Base-by-base conservation (phyloP, 2,113 vertebrate species). In the Furnarius figulus region DNA sequence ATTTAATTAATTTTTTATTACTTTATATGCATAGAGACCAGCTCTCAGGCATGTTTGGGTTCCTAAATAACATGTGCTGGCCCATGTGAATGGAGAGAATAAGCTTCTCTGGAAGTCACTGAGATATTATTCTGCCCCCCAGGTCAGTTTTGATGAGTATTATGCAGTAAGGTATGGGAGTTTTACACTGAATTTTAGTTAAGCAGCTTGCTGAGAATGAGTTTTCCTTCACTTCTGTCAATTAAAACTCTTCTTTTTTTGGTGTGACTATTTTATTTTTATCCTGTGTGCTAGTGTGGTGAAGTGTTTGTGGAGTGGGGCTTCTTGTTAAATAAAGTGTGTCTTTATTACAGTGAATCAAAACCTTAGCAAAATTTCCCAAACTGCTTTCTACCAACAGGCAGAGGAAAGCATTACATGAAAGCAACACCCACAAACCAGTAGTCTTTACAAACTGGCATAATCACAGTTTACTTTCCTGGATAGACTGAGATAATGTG, bases 371-470 rank as follows among this genome's bases (percentile, higher is more conserved):
- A 72, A 93, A 91, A 8, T 67, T 86, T 72, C 15, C 5, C 35
- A 81, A 25, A 50, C 31, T 19, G 9, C 16, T 71, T 89, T 81
- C 78, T 84, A 67, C n/a, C 20, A 53, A 49, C 37, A 83, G 4
- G 24, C 55, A 77, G 27, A 23, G 49, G 77, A 72, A 73, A 70
- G 37, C 4, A 6, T 40, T 81, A 30, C 27, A 19, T 62, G 87
- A 77, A 92, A 85, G 27, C 42, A 87, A 87, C 25, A 39, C 59
- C 73, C 68, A 93, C 78, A 86, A 92, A 77, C 19, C 39, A 86
- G 35, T 39, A 83, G 59, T 94, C 67, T 91, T 96, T 95, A 71
- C 37, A 79, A 58, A 95, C 86, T 90, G 85, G 12, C 56, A 77
- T 49, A 72, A 68, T 76, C 59, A 65, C 50, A 67, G 49, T 94